Evolutionary conservation across 2,113 vertebrate genomes (phyloP).

Genomic region (Atrichornis clamosus): DNA sequence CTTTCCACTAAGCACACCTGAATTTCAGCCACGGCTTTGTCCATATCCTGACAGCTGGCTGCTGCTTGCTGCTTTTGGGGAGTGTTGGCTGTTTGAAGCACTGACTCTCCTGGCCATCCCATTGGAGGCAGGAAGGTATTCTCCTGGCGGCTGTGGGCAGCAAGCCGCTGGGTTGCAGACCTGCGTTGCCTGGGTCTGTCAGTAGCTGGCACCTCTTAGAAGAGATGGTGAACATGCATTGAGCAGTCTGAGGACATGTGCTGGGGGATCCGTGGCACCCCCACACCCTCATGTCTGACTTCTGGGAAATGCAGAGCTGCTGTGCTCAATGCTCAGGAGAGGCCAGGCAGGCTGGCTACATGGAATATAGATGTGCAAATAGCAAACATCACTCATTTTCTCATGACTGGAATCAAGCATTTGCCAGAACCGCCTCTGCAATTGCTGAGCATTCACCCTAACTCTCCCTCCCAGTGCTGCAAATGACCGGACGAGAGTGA

Average conservation of each 20-base stretch:
- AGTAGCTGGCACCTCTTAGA: not conserved
- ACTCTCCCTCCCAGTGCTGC: not conserved
- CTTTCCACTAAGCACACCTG: not conserved
- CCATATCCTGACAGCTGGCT: not conserved
- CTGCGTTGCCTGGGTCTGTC: not conserved
- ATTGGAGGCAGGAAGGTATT: not conserved
- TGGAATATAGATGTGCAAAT: not conserved
- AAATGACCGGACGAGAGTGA: not conserved
- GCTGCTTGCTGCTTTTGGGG: not conserved
- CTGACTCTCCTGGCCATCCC: not conserved
- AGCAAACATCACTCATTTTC: not conserved
- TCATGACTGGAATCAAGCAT: not conserved
- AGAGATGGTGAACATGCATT: fast-evolving
- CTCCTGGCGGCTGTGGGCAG: not conserved
- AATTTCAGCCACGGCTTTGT: not conserved
- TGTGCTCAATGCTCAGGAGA: not conserved
- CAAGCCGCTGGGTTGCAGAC: not conserved
- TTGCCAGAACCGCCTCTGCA: not conserved
- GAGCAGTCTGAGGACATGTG: not conserved
- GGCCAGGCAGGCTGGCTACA: not conserved
- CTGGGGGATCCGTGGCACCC: not conserved
- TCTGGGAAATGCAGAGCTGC: not conserved
- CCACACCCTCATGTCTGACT: not conserved
- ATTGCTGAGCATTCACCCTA: not conserved
- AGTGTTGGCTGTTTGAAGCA: not conserved